These are phyloP conservation scores for Chitala chitala DNA, from an alignment of 2,113 vertebrate species.

Conservation along the genomic window DNA sequence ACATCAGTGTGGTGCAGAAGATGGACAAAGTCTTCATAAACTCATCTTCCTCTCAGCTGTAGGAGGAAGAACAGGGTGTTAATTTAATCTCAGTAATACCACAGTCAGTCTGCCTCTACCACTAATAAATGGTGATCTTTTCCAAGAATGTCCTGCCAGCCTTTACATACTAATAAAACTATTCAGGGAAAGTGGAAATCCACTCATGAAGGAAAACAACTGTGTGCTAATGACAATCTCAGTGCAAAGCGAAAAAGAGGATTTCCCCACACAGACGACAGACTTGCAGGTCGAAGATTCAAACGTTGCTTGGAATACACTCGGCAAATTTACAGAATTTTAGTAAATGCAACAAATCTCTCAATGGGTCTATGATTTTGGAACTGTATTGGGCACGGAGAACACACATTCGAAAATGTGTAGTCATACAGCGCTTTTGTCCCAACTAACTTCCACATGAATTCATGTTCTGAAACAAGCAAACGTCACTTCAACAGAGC, in stretches of 20 bases:
- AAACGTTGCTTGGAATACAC: conserved; percentile 2
- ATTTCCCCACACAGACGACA: conserved; percentile 17
- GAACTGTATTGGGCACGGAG: background rate
- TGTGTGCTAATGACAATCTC: conserved; percentile 21
- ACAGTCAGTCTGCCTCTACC: background rate
- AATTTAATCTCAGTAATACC: background rate
- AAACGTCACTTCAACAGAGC: background rate
- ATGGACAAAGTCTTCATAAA: too few species aligned
- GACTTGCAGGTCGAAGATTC: background rate
- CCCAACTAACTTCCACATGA: background rate
- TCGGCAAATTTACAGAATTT: conserved; percentile 9
- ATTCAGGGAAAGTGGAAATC: conserved; percentile 16
- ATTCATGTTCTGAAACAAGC: background rate
- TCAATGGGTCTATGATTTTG: background rate
- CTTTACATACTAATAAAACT: conserved; percentile 3
- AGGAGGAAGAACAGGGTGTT: background rate
- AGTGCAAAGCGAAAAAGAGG: conserved; percentile 23
- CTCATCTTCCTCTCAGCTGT: too few species aligned
- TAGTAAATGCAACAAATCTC: background rate
- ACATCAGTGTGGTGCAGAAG: too few species aligned
- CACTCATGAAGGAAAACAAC: background rate
- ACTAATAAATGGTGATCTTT: background rate
- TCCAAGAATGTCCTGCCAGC: background rate
- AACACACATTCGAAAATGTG: too few species aligned
- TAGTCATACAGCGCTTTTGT: too few species aligned